These are phyloP conservation scores for Elachura formosa DNA, from an alignment of 2,113 vertebrate genomes.

Conservation along the genomic window DNA sequence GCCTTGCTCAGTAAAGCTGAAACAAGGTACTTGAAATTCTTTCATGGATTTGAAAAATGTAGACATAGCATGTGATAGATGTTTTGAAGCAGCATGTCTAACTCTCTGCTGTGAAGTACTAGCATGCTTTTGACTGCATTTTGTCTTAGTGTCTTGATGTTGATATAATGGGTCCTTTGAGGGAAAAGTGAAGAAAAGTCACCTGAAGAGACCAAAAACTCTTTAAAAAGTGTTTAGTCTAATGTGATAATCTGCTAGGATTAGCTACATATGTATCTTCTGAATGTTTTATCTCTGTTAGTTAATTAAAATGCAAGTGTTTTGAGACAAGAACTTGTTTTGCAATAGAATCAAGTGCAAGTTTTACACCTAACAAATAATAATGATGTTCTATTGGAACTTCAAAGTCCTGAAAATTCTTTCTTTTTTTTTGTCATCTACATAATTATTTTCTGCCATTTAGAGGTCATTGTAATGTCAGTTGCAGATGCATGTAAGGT, in stretches of 20 bases:
- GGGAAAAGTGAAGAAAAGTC: background rate
- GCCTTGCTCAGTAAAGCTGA: slow-evolving; percentile 90
- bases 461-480: background rate
- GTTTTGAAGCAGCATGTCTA: background rate
- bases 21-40: slow-evolving; percentile 75
- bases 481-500: background rate
- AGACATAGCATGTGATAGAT: background rate
- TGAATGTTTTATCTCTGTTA: background rate
- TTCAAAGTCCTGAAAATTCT: background rate
- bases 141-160: background rate
- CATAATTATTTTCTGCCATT: background rate
- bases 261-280: background rate
- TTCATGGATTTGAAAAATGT: background rate
- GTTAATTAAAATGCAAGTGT: background rate
- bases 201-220: background rate
- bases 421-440: background rate
- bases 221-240: background rate
- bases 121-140: background rate
- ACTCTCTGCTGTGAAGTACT: background rate
- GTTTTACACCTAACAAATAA: background rate
- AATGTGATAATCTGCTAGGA: background rate
- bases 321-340: background rate
- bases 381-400: background rate
- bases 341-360: background rate
- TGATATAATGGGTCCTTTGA: background rate